Percentiles rank a stretch among this genome's conserved stretches.
Conservation (phyloP, 2,888 invertebrate genomes). For the Deilephila elpenor region DNA sequence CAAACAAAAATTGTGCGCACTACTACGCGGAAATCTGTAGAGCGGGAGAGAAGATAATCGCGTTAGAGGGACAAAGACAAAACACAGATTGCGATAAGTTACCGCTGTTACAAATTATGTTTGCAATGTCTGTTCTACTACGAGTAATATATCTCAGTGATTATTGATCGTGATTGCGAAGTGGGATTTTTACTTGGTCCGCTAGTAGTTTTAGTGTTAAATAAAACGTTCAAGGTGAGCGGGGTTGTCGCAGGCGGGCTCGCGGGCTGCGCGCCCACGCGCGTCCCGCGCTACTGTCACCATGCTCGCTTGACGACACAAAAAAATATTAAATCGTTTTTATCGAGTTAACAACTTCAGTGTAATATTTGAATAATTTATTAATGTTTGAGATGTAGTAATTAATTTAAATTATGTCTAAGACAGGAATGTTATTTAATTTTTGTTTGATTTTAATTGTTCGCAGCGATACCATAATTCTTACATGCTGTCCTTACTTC, state of each 20-base stretch:
- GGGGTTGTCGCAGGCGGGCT: slow-evolving; percentile 52
- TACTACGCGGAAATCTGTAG: too few species aligned
- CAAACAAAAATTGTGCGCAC: too few species aligned
- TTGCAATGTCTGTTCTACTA: too few species aligned
- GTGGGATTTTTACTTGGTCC: slow-evolving; percentile 52
- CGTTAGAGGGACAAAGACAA: too few species aligned
- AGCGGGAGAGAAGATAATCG: too few species aligned
- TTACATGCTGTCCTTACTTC: neutral
- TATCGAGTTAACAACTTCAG: neutral
- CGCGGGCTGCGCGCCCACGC: slow-evolving; percentile 69
- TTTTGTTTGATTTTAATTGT: neutral
- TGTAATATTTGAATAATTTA: neutral
- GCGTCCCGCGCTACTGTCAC: slow-evolving; percentile 64
- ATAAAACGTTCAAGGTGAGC: slow-evolving; percentile 77
- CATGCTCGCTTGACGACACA: slow-evolving; percentile 26
- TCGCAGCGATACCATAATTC: too few species aligned
- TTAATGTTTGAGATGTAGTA: neutral
- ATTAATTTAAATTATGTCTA: neutral
- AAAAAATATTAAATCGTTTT: slow-evolving; percentile 11
- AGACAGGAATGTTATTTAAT: neutral
- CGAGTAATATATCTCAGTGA: slow-evolving; percentile 24
- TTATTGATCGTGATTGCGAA: slow-evolving; percentile 49
- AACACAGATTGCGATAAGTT: too few species aligned
- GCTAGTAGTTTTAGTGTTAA: slow-evolving; percentile 63
- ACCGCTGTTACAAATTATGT: too few species aligned